These are phyloP conservation scores for Falco peregrinus DNA, from an alignment of 2,797 vertebrate species.

Conservation along the genomic window DNA sequence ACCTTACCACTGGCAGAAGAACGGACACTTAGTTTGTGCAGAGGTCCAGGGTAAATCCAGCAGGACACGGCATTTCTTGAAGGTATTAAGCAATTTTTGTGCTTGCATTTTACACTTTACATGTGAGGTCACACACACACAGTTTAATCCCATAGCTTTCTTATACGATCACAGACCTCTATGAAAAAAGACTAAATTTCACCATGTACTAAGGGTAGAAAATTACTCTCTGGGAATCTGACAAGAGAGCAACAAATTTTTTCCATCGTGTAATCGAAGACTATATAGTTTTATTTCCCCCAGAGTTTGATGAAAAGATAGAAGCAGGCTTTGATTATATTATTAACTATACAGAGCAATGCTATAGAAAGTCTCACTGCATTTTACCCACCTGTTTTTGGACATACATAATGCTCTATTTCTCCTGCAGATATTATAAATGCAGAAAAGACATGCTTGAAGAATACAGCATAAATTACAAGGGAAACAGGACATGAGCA, in stretches of 20 bases:
- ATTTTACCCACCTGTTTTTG: constrained; percentile 35
- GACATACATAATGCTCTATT: neutral
- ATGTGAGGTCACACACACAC: neutral
- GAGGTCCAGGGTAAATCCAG: neutral
- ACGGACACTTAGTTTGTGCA: neutral
- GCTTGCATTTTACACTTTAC: neutral
- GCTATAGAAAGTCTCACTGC: neutral
- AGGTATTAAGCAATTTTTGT: neutral
- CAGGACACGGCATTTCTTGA: neutral
- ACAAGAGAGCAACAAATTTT: neutral
- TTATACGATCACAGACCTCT: neutral
- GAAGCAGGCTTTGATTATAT: neutral
- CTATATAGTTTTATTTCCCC: neutral
- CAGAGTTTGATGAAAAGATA: neutral
- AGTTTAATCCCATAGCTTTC: neutral
- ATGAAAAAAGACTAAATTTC: constrained; percentile 5
- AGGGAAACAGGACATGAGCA: neutral
- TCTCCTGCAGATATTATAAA: neutral
- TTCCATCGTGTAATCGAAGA: neutral
- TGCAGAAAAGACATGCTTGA: neutral
- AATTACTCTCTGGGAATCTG: neutral
- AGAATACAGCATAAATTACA: neutral
- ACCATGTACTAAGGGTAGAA: neutral
- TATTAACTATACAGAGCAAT: neutral
- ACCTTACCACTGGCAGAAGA: neutral